These are phyloP conservation scores for Yasuhikotakia modesta DNA, from an alignment of 2,797 vertebrate genomes.

Conservation along the genomic window DNA sequence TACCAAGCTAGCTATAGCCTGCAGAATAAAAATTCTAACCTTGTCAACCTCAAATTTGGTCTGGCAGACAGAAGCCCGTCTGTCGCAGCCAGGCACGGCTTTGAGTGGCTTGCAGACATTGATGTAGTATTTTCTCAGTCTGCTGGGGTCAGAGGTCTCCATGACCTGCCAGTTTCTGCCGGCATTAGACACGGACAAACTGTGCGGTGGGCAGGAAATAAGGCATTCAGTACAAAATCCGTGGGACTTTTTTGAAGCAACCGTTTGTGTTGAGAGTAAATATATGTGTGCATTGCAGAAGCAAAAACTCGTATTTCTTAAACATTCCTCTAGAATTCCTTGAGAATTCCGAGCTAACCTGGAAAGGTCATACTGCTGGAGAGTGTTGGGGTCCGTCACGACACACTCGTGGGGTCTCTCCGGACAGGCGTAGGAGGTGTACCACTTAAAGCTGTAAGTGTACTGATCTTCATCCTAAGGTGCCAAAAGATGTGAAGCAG, in stretches of 20 bases:
- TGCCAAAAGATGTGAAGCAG: not conserved
- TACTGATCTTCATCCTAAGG: conserved; percentile 84
- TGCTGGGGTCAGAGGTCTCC: conserved; percentile 68
- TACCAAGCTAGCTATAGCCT: too few relatives aligned
- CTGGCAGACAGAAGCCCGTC: conserved; percentile 85
- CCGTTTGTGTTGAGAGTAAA: not conserved
- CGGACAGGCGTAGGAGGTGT: conserved; percentile 91
- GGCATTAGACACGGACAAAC: conserved; percentile 79
- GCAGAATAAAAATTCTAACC: too few relatives aligned
- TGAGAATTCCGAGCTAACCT: conserved; percentile 75
- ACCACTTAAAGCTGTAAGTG: conserved; percentile 96
- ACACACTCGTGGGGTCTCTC: conserved; percentile 88
- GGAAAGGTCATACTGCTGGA: conserved; percentile 92
- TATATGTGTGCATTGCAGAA: not conserved
- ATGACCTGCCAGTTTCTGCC: conserved; percentile 84
- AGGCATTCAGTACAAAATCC: not conserved
- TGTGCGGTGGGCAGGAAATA: conserved; percentile 60
- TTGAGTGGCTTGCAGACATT: conserved; percentile 89
- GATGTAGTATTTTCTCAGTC: conserved; percentile 85
- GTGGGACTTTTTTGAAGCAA: not conserved
- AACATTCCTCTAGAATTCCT: not conserved
- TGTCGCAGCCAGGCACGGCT: conserved; percentile 84
- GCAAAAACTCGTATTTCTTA: too few relatives aligned
- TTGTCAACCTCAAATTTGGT: conserved; percentile 72
- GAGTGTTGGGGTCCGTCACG: conserved; percentile 82